Percentiles rank a stretch among this genome's conserved stretches.
These are phyloP conservation scores for Drosophila novamexicana DNA, from an alignment of 1,140 invertebrate genomes.

Conservation along the genomic window DNA sequence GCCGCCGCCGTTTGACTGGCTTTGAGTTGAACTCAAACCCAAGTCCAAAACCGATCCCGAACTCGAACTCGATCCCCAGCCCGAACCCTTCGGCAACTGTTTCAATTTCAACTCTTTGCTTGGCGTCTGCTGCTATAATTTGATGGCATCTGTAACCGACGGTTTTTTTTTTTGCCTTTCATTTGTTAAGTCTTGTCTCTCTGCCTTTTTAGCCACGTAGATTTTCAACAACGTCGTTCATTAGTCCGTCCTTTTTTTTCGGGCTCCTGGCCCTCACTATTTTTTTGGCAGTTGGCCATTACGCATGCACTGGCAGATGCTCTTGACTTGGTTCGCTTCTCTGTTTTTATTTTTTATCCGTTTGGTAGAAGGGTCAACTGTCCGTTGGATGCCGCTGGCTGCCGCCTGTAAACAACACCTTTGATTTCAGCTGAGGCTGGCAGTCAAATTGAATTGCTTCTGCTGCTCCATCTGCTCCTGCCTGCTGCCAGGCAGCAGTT, in stretches of 20 bases:
- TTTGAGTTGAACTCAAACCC: conserved; percentile 49
- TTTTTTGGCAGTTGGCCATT: conserved; percentile 79
- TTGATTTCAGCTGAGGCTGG: conserved; percentile 60
- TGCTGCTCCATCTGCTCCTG: conserved; percentile 13
- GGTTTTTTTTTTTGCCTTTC: conserved; percentile 47
- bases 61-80: conserved; percentile 26
- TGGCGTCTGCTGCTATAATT: conserved; percentile 60
- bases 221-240: conserved; percentile 65
- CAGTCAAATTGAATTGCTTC: conserved; percentile 54
- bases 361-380: conserved; percentile 66
- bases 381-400: conserved; percentile 31
- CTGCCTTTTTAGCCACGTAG: conserved; percentile 51
- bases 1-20: conserved; percentile 56
- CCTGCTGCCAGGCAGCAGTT: conserved; percentile 41
- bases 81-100: conserved; percentile 74
- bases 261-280: conserved; percentile 51
- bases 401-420: conserved; percentile 67
- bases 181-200: conserved; percentile 12
- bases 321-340: conserved; percentile 29
- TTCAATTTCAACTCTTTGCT: conserved; percentile 66
- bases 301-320: conserved; percentile 78
- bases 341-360: conserved; percentile 43
- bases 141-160: conserved; percentile 72
- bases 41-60: conserved; percentile 17
- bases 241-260: conserved; percentile 53